phyloP scores from a whole-genome alignment of 2,113 vertebrate species.

The Ifrita kowaldi region DNA sequence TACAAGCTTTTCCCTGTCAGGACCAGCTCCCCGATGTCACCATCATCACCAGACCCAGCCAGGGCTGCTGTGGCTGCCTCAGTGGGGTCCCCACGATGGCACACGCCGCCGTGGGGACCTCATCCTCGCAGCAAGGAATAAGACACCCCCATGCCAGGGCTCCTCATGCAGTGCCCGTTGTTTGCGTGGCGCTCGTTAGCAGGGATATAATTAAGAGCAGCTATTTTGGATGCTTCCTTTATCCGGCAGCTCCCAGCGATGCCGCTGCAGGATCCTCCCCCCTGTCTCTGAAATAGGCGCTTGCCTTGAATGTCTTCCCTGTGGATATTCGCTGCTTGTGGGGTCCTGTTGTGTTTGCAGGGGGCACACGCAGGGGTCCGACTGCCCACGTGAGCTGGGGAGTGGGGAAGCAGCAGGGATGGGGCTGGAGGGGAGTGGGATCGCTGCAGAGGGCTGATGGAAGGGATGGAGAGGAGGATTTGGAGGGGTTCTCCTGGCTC shows the following conservation, averaged over 20 bases:
- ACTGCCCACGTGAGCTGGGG: neutral
- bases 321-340: neutral
- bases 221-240: conserved; percentile 61
- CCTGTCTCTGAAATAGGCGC: neutral
- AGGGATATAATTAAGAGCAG: conserved; percentile 57
- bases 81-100: rapidly evolving
- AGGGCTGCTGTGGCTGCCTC: neutral
- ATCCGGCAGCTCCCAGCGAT: conserved; percentile 24
- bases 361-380: rapidly evolving
- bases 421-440: neutral
- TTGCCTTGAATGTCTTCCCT: neutral
- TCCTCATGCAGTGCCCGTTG: neutral
- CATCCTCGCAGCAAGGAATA: rapidly evolving
- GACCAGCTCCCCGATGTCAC: neutral
- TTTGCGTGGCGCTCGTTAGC: conserved; percentile 23
- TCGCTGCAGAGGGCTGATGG: neutral
- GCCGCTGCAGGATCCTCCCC: conserved; percentile 35
- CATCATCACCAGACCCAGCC: neutral
- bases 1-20: neutral
- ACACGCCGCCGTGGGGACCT: rapidly evolving
- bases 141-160: neutral
- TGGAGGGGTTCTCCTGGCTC: neutral
- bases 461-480: neutral
- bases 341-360: neutral
- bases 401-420: neutral